Percentiles rank a stretch among this genome's conserved stretches.
Conservation (phyloP, 2,113 vertebrate genomes). For the Odontophorus gujanensis region DNA sequence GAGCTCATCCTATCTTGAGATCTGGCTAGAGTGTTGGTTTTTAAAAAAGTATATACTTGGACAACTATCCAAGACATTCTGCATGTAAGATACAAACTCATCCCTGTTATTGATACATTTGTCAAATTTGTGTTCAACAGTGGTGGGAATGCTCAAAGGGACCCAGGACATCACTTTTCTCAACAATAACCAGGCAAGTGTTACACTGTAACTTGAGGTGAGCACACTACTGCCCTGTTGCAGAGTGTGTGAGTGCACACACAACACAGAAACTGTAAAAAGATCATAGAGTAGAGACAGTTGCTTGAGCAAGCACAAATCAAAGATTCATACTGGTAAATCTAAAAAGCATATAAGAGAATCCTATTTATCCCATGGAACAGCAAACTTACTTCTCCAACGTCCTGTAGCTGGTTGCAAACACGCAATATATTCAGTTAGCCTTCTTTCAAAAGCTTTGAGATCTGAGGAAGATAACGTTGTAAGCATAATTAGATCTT, state of each 20-base stretch:
- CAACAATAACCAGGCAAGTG: not conserved
- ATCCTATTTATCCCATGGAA: not conserved
- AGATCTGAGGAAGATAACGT: constrained; percentile 82
- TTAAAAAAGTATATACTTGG: not conserved
- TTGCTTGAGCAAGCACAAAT: not conserved
- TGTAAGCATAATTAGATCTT: constrained; percentile 46
- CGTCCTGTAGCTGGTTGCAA: constrained; percentile 97
- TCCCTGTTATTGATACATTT: too few species aligned
- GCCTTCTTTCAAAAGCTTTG: constrained; percentile 97
- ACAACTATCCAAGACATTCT: not conserved
- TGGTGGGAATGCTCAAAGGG: not conserved
- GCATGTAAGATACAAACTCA: not conserved
- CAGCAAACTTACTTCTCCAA: constrained; percentile 94
- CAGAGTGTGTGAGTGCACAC: not conserved
- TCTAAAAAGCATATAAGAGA: not conserved
- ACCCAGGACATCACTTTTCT: not conserved
- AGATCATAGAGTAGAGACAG: not conserved
- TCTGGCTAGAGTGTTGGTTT: not conserved
- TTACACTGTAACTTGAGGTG: not conserved
- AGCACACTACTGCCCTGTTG: not conserved
- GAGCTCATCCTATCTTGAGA: not conserved
- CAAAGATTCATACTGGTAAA: not conserved
- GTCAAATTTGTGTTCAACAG: not conserved
- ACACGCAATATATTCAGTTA: constrained; percentile 98
- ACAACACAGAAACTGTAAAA: not conserved